Percentiles rank a stretch among this genome's conserved stretches.
phyloP scores from a whole-genome alignment of 2,888 invertebrate genomes.

The Autographa pulchrina region DNA sequence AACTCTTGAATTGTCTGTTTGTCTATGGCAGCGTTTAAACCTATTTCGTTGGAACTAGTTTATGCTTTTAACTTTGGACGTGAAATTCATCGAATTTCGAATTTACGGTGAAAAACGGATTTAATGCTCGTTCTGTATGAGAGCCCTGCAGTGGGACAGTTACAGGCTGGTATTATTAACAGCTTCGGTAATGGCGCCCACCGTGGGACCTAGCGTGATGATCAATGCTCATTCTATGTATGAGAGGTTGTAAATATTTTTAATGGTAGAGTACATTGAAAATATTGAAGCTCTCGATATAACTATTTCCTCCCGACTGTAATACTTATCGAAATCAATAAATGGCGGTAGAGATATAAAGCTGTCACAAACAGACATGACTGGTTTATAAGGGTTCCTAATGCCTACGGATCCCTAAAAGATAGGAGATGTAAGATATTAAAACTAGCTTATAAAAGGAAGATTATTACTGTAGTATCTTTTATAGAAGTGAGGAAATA shows the following conservation, averaged over 20 bases:
- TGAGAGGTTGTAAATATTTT: too few species aligned
- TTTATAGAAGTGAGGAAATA: neutral
- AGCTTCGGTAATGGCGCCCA: too few species aligned
- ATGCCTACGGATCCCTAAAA: neutral
- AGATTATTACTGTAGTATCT: neutral
- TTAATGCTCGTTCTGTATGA: too few species aligned
- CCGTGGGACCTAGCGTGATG: too few species aligned
- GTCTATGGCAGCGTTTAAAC: neutral
- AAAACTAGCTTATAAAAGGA: neutral
- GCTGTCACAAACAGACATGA: neutral
- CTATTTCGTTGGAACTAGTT: neutral
- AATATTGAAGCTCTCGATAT: neutral
- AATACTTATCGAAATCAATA: neutral
- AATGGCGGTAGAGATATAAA: neutral
- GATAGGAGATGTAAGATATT: neutral
- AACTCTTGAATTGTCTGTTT: neutral
- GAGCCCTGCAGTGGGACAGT: too few species aligned
- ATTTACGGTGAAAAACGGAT: too few species aligned
- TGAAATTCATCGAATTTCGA: too few species aligned
- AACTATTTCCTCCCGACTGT: neutral
- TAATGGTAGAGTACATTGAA: neutral
- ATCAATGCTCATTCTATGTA: too few species aligned
- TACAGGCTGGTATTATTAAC: too few species aligned
- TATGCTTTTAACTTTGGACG: neutral
- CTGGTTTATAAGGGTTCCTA: neutral